Base-by-base conservation (phyloP, 2,113 vertebrate genomes). In the Mionectes macconnelli region DNA sequence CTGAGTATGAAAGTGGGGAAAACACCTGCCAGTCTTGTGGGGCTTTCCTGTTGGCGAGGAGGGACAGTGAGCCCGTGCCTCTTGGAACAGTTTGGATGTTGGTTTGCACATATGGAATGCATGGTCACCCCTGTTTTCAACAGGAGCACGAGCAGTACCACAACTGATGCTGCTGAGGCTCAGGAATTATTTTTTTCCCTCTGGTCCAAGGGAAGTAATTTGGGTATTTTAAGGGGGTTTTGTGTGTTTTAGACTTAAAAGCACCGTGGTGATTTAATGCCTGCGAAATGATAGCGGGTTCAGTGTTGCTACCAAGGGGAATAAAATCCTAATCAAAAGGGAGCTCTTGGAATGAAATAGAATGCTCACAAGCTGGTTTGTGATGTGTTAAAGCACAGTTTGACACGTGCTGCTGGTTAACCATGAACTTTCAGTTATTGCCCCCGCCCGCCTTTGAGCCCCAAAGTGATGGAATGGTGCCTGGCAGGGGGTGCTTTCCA, bases 341-440 rank as follows among this genome's bases (percentile, higher is more conserved):
- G 90, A 88, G 85, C 63, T 90, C 62, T 90, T n/a, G 30, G 79
- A 0, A 45, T n/a, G 70, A 33, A 42, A 4, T 30, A 0, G 2
- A 13, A 1, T 8, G 27, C 77, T 91, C 69, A 1, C 12, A 6
- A 85, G 81, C 74, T 44, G 84, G 8, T 78, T 4, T 30, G 77
- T 44, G 31, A 39, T 14, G 66, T 25, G 70, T 10, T 37, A 3
- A 35, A 24, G 81, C 95, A 22, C 81, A 68, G 92, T 82, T 63
- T 63, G 95, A 70, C 49, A 0, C 15, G 60, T 78, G 92, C 89
- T 33, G 81, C 74, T 87, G 87, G 74, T 91, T 94, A 67, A 68
- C 91, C 66, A 2, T 42, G 77, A 1, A 0, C 91, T 95, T 78
- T 15, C 84, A 89, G 40, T 90, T 72, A 85, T 10, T 56, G 87